phyloP scores from a whole-genome alignment of 2,888 invertebrate species.

The Hypomecis atomaria region DNA sequence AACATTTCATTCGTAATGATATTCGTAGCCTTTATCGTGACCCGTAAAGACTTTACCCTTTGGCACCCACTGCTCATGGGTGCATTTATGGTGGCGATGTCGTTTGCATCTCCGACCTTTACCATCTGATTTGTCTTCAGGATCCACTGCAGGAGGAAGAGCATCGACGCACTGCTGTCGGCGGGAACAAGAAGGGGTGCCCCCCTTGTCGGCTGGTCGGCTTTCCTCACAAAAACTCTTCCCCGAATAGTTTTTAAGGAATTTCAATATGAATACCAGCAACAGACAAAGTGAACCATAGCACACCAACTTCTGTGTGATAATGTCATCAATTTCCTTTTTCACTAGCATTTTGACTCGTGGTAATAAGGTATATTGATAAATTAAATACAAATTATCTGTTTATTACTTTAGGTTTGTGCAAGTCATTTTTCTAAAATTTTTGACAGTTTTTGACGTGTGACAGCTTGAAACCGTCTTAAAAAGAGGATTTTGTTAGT shows the following conservation, averaged over 20 bases:
- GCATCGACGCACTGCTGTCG: too few species aligned
- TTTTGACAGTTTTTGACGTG: too few species aligned
- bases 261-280: conserved; percentile 52
- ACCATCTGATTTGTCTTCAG: conserved; percentile 40
- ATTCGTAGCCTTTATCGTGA: conserved; percentile 42
- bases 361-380: conserved; percentile 3
- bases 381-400: not conserved
- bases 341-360: conserved; percentile 57
- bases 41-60: conserved; percentile 33
- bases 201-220: not conserved
- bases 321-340: conserved; percentile 51
- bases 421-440: too few species aligned
- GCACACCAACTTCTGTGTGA: conserved; percentile 49
- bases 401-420: too few species aligned
- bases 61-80: conserved; percentile 54
- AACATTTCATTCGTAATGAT: conserved; percentile 41
- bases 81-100: conserved; percentile 49
- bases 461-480: too few species aligned
- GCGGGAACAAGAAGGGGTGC: not conserved
- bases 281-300: conserved; percentile 52
- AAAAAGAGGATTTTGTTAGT: not conserved
- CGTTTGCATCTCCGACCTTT: conserved; percentile 49
- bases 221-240: conserved; percentile 21
- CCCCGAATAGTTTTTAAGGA: conserved; percentile 46
- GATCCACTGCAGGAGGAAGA: not conserved